Evolutionary conservation across 2,113 vertebrate genomes (phyloP), one percentile per base, ranked within the genome.

Genomic region (Protomyctophum bolini): DNA sequence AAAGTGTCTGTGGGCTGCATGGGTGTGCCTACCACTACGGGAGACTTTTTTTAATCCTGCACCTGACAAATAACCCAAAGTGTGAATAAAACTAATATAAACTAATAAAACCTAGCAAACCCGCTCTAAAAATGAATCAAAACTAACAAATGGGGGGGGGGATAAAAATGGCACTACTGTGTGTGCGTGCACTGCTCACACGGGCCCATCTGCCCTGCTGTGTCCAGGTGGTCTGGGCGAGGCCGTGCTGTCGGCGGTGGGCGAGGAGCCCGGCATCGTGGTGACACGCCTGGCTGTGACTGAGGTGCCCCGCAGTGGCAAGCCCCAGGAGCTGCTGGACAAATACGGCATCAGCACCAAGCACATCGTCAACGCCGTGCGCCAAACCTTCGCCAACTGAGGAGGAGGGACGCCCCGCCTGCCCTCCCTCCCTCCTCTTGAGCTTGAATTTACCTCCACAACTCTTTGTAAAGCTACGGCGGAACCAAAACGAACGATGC

Each of bases 191-290:
- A 28, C n/a, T 6, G 45, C 66, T 6, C 47, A n/a, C 10, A 46
- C 3, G 6, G 6, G 1, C 15, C 10, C 46, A 2, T 12, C 8
- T 52, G 5, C 8, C 70, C 5, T 71, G 7, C 67, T 46, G 21
- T 21, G 21, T 67, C 4, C 69, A 97, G 95, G 95, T 76, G 95
- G 96, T 83, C 87, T 96, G 1, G 95, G 96, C 3, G 96, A 96
- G 67, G 96, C 95, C 0, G 93, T 96, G 8, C 85, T 94, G 59
- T 90, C 94, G 0, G 94, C 93, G 6, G 89, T 97, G 47, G 92
- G 91, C 0, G 10, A 66, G 48, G 94, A 96, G 80, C 94, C 93
- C 0, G 91, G 85, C 10, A 92, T 96, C 12, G 52, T 93, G 3
- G 94, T 96, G 56, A 94, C 91, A 12, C 89, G 90, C 6, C 79